Evolutionary conservation across 2,113 vertebrate genomes (phyloP).

Genomic region (Crotalus helleri): DNA sequence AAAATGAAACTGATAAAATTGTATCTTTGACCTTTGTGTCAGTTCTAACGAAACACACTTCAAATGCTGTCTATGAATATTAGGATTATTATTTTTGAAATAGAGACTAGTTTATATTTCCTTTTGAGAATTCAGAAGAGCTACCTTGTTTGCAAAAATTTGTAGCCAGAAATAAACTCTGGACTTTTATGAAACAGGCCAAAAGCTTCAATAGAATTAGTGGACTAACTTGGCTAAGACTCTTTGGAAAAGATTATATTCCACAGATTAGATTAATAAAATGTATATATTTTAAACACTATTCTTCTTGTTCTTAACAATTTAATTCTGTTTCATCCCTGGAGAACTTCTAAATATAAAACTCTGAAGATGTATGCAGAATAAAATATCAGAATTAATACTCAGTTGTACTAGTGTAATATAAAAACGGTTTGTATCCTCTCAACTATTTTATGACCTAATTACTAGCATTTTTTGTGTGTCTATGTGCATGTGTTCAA

Average conservation of each 20-base stretch:
- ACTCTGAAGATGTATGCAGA: not conserved
- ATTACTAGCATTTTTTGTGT: not conserved
- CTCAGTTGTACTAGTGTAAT: not conserved
- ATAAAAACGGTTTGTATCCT: not conserved
- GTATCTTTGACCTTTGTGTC: slow-evolving; percentile 62
- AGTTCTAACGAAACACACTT: slow-evolving; percentile 49
- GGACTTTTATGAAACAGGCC: not conserved
- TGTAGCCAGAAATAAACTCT: slow-evolving; percentile 46
- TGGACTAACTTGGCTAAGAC: not conserved
- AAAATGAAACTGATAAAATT: slow-evolving; percentile 67
- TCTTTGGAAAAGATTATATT: not conserved
- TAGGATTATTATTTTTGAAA: slow-evolving; percentile 54
- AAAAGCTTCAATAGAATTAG: not conserved
- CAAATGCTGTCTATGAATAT: slow-evolving; percentile 54
- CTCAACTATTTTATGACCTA: not conserved
- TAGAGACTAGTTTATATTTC: slow-evolving; percentile 19
- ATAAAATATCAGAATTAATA: not conserved
- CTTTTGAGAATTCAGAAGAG: slow-evolving; percentile 37
- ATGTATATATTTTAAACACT: not conserved
- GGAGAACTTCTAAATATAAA: not conserved
- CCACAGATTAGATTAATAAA: not conserved
- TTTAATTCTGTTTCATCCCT: not conserved
- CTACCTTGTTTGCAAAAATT: slow-evolving; percentile 39
- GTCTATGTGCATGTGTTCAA: not conserved
- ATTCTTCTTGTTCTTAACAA: not conserved